These are phyloP conservation scores for Clarias laeviceps DNA, from an alignment of 2,797 vertebrate genomes.

Conservation along the genomic window DNA sequence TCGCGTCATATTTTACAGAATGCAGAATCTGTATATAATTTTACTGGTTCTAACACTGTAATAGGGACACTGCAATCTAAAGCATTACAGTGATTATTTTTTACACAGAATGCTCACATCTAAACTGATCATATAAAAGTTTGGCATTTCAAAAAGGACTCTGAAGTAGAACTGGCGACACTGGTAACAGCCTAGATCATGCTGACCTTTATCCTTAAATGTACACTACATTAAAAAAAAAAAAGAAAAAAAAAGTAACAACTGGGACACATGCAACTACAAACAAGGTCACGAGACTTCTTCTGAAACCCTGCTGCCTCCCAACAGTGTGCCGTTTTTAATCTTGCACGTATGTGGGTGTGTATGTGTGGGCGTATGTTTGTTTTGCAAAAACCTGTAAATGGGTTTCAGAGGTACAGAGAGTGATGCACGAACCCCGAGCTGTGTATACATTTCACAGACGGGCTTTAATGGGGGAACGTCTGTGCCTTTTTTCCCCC, in stretches of 20 bases:
- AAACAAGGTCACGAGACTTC: not conserved
- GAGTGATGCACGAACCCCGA: not conserved
- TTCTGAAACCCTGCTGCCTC: not conserved
- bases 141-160: not conserved
- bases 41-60: not conserved
- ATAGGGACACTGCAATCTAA: not conserved
- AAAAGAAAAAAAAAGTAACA: not conserved
- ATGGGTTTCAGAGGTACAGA: conserved; percentile 26
- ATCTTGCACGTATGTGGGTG: not conserved
- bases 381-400: conserved; percentile 10
- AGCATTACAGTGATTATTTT: conserved; percentile 6
- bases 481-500: conserved; percentile 20
- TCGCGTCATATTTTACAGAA: too few relatives aligned
- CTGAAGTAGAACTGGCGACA: not conserved
- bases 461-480: conserved; percentile 22
- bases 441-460: conserved; percentile 6
- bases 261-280: not conserved
- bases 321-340: conserved; percentile 1
- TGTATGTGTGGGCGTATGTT: conserved; percentile 20
- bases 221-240: not conserved
- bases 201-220: conserved; percentile 1
- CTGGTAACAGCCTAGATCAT: not conserved
- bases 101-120: not conserved
- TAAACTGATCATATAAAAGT: conserved; percentile 8
- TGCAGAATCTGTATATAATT: not conserved